These are phyloP conservation scores for Eulemur rubriventer DNA, from an alignment of 2,797 vertebrate species.

Conservation along the genomic window DNA sequence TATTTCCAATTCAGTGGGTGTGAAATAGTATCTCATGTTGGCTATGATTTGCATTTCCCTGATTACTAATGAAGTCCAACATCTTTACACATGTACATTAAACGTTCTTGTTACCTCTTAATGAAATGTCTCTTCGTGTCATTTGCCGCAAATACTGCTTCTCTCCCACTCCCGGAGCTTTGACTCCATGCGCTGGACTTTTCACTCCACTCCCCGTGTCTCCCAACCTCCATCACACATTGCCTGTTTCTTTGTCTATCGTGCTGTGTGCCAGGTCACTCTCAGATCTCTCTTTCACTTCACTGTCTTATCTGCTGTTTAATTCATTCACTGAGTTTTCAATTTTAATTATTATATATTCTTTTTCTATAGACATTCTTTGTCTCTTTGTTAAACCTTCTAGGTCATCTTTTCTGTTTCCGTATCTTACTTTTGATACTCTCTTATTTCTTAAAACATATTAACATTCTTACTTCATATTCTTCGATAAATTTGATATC, in stretches of 20 bases:
- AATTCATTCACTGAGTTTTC: background rate
- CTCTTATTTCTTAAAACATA: background rate
- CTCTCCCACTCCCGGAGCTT: background rate
- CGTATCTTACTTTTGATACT: background rate
- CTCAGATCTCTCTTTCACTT: background rate
- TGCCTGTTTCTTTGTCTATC: background rate
- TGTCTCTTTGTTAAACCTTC: background rate
- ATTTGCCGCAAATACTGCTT: background rate
- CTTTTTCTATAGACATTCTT: background rate
- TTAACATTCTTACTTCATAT: background rate
- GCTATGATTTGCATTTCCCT: constrained; percentile 27
- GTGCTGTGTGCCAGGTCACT: background rate
- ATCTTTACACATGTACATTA: background rate
- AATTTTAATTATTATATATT: background rate
- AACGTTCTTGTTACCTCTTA: background rate
- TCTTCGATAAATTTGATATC: background rate
- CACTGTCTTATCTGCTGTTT: background rate
- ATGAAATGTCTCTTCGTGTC: background rate
- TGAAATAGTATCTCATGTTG: background rate
- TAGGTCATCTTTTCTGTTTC: background rate
- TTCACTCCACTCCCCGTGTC: background rate
- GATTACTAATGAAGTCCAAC: background rate
- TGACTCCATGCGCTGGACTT: background rate
- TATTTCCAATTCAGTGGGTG: background rate
- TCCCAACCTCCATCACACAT: background rate